phyloP scores from a whole-genome alignment of 2,113 vertebrate genomes.

The Chaetops frenatus region DNA sequence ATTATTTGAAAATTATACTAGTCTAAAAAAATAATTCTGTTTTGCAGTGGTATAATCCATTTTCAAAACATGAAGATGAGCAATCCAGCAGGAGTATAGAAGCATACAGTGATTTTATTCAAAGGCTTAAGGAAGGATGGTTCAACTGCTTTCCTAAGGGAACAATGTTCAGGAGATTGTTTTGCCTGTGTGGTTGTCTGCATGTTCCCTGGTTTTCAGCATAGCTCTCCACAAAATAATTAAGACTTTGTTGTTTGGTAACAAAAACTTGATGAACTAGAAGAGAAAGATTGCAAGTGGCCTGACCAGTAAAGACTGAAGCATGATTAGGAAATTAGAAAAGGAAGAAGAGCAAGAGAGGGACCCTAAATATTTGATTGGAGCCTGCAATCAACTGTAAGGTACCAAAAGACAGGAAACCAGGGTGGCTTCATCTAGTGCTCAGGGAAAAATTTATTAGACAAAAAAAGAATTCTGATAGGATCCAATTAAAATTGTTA shows the following conservation, averaged over 20 bases:
- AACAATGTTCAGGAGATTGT: background rate
- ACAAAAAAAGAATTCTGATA: background rate
- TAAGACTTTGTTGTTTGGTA: background rate
- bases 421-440: background rate
- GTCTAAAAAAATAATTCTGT: background rate
- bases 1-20: background rate
- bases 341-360: background rate
- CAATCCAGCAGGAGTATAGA: background rate
- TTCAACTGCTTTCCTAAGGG: background rate
- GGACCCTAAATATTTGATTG: background rate
- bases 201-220: background rate
- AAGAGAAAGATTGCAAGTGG: background rate
- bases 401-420: background rate
- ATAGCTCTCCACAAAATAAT: background rate
- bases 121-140: background rate
- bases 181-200: background rate
- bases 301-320: background rate
- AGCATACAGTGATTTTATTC: background rate
- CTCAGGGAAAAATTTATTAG: background rate
- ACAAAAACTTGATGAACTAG: background rate
- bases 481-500: fast-evolving
- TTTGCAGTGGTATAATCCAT: background rate
- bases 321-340: background rate
- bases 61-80: background rate
- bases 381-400: background rate